Percentiles rank a stretch among this genome's conserved stretches.
phyloP scores from a whole-genome alignment of 1,140 invertebrate genomes.

The Lordiphosa mommai region DNA sequence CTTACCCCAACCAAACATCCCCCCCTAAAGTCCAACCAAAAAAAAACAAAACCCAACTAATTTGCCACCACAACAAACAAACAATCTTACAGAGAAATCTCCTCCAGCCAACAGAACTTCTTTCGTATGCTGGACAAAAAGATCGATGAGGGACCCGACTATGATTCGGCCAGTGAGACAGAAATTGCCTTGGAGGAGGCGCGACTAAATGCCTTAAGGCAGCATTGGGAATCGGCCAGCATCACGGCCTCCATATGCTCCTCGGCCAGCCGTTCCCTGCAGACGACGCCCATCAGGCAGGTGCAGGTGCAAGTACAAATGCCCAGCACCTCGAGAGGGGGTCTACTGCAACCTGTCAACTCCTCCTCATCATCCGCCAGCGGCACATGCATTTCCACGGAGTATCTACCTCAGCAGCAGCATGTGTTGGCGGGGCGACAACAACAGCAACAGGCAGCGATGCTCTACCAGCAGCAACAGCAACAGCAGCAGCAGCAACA shows the following conservation, averaged over 20 bases:
- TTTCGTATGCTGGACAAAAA: slow-evolving; percentile 95
- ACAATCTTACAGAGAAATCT: slow-evolving; percentile 88
- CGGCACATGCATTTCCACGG: slow-evolving; percentile 48
- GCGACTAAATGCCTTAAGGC: slow-evolving; percentile 81
- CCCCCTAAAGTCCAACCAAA: slow-evolving; percentile 6
- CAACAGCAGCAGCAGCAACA: slow-evolving; percentile 52
- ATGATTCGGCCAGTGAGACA: slow-evolving; percentile 85
- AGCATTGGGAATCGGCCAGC: slow-evolving; percentile 84
- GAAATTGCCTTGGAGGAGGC: slow-evolving; percentile 83
- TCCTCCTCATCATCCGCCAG: slow-evolving; percentile 39
- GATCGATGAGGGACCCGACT: slow-evolving; percentile 91
- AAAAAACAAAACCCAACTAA: slow-evolving; percentile 18
- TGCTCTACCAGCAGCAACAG: slow-evolving; percentile 36
- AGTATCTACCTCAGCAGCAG: slow-evolving; percentile 70
- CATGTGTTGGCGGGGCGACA: slow-evolving; percentile 58
- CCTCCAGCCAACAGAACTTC: slow-evolving; percentile 92
- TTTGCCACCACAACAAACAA: slow-evolving; percentile 19
- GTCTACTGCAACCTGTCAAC: slow-evolving; percentile 30
- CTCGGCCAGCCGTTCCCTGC: slow-evolving; percentile 76
- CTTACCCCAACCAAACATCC: not conserved
- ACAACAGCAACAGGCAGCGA: slow-evolving; percentile 39
- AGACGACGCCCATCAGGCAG: slow-evolving; percentile 75
- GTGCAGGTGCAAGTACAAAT: slow-evolving; percentile 56
- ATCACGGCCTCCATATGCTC: slow-evolving; percentile 80
- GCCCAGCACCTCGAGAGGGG: not conserved